Percentiles rank a stretch among this genome's conserved stretches.
phyloP scores from a whole-genome alignment of 2,113 vertebrate species.

The Murina feae region DNA sequence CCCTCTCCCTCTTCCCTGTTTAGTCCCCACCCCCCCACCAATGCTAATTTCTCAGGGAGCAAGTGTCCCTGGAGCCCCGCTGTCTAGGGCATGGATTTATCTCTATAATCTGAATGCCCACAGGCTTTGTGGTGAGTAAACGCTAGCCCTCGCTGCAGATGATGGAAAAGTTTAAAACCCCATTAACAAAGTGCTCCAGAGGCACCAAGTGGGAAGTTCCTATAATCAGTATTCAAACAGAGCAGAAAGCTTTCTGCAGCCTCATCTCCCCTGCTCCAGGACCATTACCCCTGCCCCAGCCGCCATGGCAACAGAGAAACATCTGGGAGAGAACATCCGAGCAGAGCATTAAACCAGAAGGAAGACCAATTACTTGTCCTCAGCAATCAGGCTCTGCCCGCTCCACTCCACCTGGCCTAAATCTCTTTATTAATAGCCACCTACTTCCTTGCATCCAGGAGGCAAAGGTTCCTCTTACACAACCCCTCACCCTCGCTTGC shows the following conservation, averaged over 20 bases:
- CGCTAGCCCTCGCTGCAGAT: conserved; percentile 4
- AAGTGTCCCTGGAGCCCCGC: not conserved
- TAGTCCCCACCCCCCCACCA: not conserved
- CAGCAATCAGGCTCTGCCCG: not conserved
- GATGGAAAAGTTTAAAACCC: conserved; percentile 57
- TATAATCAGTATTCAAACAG: conserved; percentile 50
- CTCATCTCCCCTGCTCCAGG: not conserved
- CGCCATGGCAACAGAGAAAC: conserved; percentile 63
- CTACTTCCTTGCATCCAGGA: not conserved
- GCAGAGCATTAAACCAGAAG: not conserved
- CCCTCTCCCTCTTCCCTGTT: not conserved
- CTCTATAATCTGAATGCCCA: not conserved
- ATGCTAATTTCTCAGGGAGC: not conserved
- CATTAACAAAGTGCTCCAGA: conserved; percentile 49
- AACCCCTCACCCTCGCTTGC: too few species aligned
- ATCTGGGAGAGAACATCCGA: conserved; percentile 2
- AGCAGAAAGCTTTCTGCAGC: conserved; percentile 54
- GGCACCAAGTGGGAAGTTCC: not conserved
- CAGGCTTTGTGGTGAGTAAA: not conserved
- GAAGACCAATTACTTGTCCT: conserved; percentile 44
- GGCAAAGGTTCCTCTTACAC: not conserved
- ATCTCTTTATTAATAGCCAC: not conserved
- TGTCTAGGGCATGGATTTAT: not conserved
- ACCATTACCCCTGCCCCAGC: conserved; percentile 54
- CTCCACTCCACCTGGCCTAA: conserved; percentile 13